phyloP scores from a whole-genome alignment of 2,888 invertebrate species.

The Neuroscelio doddi region DNA sequence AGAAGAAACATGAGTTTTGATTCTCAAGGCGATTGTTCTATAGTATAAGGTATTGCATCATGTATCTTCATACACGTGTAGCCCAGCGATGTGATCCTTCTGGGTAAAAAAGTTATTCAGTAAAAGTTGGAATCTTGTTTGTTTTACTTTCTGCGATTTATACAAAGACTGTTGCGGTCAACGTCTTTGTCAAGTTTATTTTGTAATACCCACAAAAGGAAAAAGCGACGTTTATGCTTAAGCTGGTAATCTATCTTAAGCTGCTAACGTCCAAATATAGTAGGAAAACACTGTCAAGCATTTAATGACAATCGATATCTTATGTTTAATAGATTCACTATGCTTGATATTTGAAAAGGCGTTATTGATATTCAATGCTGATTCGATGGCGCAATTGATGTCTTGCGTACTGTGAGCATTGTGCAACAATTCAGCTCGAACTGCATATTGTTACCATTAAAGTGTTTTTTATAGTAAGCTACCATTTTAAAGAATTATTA shows the following conservation, averaged over 20 bases:
- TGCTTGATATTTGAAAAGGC: conserved; percentile 3
- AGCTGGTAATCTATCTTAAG: conserved; percentile 7
- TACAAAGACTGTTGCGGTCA: neutral
- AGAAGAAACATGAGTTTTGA: no score
- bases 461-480: no score
- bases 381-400: conserved; percentile 4
- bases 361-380: conserved; percentile 10
- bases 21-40: no score
- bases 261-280: conserved; percentile 5
- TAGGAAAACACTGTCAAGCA: conserved; percentile 1
- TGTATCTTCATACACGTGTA: no score
- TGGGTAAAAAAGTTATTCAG: no score
- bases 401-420: neutral
- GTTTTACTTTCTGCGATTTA: conserved; percentile 1
- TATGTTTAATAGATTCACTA: conserved; percentile 5
- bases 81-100: no score
- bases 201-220: neutral
- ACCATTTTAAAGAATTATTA: no score
- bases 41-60: no score
- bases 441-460: no score
- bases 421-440: no score
- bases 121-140: neutral
- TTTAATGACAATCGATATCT: conserved; percentile 10
- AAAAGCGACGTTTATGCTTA: neutral
- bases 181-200: conserved; percentile 2